These are phyloP conservation scores for Callaeas wilsoni DNA, from an alignment of 2,113 vertebrate genomes.

Conservation along the genomic window DNA sequence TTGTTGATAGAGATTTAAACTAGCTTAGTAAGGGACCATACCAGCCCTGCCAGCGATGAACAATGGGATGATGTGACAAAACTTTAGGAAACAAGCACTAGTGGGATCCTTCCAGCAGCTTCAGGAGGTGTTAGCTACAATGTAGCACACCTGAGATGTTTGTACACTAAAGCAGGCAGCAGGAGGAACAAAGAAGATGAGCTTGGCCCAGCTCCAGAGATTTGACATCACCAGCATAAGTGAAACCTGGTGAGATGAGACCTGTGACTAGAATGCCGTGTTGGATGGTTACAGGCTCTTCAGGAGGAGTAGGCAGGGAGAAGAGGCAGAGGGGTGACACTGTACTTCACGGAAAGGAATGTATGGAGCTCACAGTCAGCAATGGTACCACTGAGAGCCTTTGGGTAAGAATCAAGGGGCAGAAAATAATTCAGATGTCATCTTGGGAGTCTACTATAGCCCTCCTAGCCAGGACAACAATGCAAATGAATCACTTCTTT, in stretches of 20 bases:
- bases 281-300: background rate
- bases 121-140: background rate
- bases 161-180: accelerated
- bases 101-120: background rate
- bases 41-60: background rate
- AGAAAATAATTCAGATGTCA: background rate
- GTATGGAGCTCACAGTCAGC: background rate
- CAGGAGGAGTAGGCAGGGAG: accelerated
- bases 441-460: background rate
- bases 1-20: background rate
- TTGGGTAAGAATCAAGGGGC: background rate
- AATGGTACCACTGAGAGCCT: background rate
- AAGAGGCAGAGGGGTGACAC: background rate
- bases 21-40: background rate
- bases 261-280: background rate
- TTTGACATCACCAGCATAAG: accelerated
- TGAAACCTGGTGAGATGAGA: no score
- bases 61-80: background rate
- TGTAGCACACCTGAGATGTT: background rate
- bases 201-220: background rate
- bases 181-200: background rate
- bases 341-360: background rate
- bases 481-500: background rate
- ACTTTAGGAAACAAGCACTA: background rate
- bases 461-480: accelerated